Evolutionary conservation across 2,797 vertebrate genomes (phyloP).

Genomic region (Psittacula derbiana): DNA sequence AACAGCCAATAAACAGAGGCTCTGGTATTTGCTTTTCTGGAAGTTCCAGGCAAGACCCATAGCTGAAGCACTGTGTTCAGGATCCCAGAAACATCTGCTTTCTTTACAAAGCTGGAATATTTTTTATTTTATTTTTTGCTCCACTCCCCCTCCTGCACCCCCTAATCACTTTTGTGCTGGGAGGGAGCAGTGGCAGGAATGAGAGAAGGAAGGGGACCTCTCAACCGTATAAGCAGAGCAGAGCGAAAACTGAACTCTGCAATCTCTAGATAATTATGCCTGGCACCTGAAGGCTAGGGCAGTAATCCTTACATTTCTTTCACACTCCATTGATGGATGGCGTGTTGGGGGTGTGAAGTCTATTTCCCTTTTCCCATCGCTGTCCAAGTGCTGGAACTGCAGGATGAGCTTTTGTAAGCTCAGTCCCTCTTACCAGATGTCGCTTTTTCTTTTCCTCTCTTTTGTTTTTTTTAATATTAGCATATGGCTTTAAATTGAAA

Average conservation of each 20-base stretch:
- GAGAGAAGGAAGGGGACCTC: neutral
- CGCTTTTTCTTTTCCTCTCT: neutral
- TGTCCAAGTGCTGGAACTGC: conserved; percentile 45
- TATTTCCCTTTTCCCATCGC: conserved; percentile 46
- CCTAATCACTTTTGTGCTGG: neutral
- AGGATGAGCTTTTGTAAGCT: conserved; percentile 38
- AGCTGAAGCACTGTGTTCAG: neutral
- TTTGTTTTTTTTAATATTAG: neutral
- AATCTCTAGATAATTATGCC: conserved; percentile 44
- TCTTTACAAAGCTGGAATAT: conserved; percentile 26
- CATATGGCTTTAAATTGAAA: neutral
- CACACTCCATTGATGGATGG: conserved; percentile 45
- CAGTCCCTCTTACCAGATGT: conserved; percentile 50
- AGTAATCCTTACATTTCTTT: conserved; percentile 51
- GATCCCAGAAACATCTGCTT: conserved; percentile 51
- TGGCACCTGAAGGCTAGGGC: conserved; percentile 17
- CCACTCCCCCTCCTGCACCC: neutral
- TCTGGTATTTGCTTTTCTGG: conserved; percentile 30
- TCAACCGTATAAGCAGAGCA: neutral
- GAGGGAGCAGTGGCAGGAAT: neutral
- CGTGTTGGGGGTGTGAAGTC: conserved; percentile 25
- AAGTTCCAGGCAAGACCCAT: neutral
- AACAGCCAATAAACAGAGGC: conserved; percentile 28
- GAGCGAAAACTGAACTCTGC: neutral
- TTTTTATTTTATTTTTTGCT: neutral